Percentiles rank a stretch among this genome's conserved stretches.
Evolutionary conservation across 92 coral and sea anemone genomes (phyloP).

Genomic region (Desmophyllum pertusum): DNA sequence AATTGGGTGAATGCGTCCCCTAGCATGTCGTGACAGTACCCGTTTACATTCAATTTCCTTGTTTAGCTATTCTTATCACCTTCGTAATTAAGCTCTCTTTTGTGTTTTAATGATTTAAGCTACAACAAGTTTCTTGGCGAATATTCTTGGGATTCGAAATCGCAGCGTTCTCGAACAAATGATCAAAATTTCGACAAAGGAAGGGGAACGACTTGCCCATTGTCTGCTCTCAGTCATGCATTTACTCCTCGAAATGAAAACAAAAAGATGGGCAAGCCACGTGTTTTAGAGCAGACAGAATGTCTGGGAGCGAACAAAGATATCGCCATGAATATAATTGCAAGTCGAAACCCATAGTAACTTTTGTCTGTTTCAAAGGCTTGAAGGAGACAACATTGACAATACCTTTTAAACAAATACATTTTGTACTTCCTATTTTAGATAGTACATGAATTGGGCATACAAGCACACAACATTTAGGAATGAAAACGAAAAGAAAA

Average conservation of each 20-base stretch:
- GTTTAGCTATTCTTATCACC: slow-evolving; percentile 24
- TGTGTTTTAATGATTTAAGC: slow-evolving; percentile 47
- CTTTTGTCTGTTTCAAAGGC: slow-evolving; percentile 39
- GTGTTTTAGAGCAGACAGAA: slow-evolving; percentile 52
- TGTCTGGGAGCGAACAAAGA: slow-evolving; percentile 54
- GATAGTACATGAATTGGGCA: slow-evolving; percentile 1
- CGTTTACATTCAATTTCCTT: slow-evolving; percentile 37
- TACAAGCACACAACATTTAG: background rate
- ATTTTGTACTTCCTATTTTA: background rate
- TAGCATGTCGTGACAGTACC: slow-evolving; percentile 55
- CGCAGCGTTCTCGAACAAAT: slow-evolving; percentile 6
- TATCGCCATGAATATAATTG: slow-evolving; percentile 33
- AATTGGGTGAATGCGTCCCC: background rate
- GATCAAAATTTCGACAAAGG: background rate
- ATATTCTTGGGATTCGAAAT: background rate
- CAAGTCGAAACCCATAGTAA: slow-evolving; percentile 32
- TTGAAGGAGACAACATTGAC: background rate
- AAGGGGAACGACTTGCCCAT: slow-evolving; percentile 8
- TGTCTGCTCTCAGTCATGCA: slow-evolving; percentile 41
- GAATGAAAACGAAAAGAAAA: background rate
- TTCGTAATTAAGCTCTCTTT: slow-evolving; percentile 39
- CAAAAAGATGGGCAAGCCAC: slow-evolving; percentile 29
- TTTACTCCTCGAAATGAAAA: slow-evolving; percentile 18
- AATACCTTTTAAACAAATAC: background rate
- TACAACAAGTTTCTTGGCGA: slow-evolving; percentile 2